A percentile compares a stretch with the other conserved stretches of the same genome.
These are phyloP conservation scores for Battus philenor DNA, from an alignment of 1,140 invertebrate genomes.

Conservation along the genomic window DNA sequence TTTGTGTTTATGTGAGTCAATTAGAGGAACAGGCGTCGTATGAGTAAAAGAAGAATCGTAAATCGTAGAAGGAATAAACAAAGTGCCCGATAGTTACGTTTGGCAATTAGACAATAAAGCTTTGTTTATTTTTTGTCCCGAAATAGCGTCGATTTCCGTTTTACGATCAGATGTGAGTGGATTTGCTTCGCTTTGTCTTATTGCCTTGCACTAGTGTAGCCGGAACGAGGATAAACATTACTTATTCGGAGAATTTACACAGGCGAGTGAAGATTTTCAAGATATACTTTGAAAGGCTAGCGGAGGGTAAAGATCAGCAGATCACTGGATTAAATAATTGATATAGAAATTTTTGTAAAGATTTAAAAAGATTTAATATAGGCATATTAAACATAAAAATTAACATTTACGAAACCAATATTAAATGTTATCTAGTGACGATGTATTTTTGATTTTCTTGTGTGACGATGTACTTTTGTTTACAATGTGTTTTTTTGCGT, in stretches of 20 bases:
- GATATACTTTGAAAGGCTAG: too few species aligned
- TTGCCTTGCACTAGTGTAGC: not conserved
- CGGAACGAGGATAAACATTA: conserved; percentile 1
- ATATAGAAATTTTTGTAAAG: too few species aligned
- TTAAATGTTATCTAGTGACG: too few species aligned
- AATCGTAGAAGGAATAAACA: not conserved
- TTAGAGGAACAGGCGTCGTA: not conserved
- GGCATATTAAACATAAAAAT: too few species aligned
- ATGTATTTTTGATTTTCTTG: too few species aligned
- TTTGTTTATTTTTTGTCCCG: conserved; percentile 13
- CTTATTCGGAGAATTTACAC: conserved; percentile 10
- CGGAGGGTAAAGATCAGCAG: too few species aligned
- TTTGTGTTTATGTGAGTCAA: not conserved
- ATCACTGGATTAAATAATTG: too few species aligned
- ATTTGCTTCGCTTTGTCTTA: conserved; percentile 5
- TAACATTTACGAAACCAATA: too few species aligned
- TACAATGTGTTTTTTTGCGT: too few species aligned
- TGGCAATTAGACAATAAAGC: conserved; percentile 14
- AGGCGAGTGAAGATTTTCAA: too few species aligned
- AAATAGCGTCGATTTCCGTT: conserved; percentile 16
- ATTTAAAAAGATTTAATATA: too few species aligned
- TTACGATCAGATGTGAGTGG: conserved; percentile 16
- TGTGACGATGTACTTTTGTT: too few species aligned
- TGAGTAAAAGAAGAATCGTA: not conserved
- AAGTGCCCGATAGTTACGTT: not conserved